Evolutionary conservation across 2,797 vertebrate genomes (phyloP).

Genomic region (Muscicapa comitata): DNA sequence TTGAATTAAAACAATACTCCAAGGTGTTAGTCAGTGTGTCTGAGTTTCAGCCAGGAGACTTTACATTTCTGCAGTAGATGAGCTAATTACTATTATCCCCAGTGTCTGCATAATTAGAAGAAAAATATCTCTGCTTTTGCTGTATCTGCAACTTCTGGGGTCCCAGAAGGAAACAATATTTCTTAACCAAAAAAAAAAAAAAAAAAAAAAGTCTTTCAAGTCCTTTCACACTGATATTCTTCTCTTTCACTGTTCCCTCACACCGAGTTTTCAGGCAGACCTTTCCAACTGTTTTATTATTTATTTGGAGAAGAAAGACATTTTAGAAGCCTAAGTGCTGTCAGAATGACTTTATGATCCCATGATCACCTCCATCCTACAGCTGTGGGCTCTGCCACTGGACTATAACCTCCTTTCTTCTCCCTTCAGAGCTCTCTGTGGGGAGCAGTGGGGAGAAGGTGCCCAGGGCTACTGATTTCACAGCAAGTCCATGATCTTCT

Average conservation of each 20-base stretch:
- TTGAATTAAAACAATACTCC: slow-evolving; percentile 26
- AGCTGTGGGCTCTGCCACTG: neutral
- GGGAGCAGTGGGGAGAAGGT: neutral
- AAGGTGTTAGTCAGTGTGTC: neutral
- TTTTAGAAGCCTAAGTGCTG: neutral
- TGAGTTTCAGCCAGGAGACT: neutral
- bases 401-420: neutral
- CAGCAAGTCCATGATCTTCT: neutral
- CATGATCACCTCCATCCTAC: neutral
- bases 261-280: neutral
- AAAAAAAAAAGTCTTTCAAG: neutral
- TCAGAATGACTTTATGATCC: neutral
- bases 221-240: neutral
- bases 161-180: neutral
- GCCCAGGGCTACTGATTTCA: neutral
- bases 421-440: neutral
- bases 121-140: slow-evolving; percentile 1
- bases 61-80: neutral
- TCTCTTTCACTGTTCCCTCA: neutral
- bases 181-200: neutral
- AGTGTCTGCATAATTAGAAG: neutral
- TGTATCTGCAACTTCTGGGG: neutral
- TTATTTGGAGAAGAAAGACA: neutral
- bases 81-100: slow-evolving; percentile 23
- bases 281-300: neutral